A percentile compares a stretch with the other conserved stretches of the same genome.
These are phyloP conservation scores for Montipora capitata DNA, from an alignment of 92 coral and sea anemone species.

Conservation along the genomic window DNA sequence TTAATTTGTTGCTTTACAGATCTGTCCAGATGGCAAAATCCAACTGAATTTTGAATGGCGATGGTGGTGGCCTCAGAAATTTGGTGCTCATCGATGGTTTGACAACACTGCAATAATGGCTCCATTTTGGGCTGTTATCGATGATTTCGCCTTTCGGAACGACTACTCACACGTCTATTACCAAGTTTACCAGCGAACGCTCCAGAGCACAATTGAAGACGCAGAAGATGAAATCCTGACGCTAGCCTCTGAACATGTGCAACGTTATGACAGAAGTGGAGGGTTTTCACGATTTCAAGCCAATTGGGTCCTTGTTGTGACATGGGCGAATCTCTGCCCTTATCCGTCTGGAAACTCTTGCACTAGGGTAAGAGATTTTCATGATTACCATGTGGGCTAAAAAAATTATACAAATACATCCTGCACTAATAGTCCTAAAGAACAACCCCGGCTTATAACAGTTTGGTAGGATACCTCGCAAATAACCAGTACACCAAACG, in stretches of 20 bases:
- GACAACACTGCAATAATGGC: background rate
- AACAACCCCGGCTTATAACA: too few species aligned
- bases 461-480: too few species aligned
- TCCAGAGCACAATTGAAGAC: background rate
- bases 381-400: too few species aligned
- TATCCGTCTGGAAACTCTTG: too few species aligned
- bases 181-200: constrained; percentile 16
- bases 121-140: constrained; percentile 62
- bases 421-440: too few species aligned
- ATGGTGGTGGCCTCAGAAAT: constrained; percentile 7
- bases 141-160: background rate
- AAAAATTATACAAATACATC: too few species aligned
- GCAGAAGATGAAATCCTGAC: background rate
- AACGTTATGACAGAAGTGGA: background rate
- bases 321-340: constrained; percentile 52
- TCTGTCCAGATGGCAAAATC: background rate
- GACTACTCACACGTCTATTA: constrained; percentile 36
- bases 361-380: too few species aligned
- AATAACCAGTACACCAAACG: too few species aligned
- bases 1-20: background rate
- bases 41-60: constrained; percentile 11
- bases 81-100: constrained; percentile 1
- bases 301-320: constrained; percentile 64
- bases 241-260: constrained; percentile 28
- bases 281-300: constrained; percentile 37